Evolutionary conservation across 2,797 vertebrate genomes (phyloP).

Genomic region (Neoniphon sammara): DNA sequence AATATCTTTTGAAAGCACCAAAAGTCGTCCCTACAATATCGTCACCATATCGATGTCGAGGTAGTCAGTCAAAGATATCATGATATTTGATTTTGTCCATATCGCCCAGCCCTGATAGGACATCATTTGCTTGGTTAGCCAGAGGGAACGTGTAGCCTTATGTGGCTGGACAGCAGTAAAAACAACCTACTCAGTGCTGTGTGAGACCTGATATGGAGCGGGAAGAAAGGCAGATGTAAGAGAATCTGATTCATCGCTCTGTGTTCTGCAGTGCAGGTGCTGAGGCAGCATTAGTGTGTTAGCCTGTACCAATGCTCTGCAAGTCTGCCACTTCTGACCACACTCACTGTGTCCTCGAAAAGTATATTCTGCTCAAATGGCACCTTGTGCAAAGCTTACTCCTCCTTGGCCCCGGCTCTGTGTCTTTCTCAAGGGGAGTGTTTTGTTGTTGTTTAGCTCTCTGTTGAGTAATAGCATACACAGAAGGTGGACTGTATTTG

Average conservation of each 20-base stretch:
- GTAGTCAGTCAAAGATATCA: too few relatives aligned
- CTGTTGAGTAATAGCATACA: not conserved
- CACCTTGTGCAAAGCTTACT: not conserved
- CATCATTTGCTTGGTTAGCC: not conserved
- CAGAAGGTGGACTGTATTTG: not conserved
- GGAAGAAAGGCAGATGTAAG: slow-evolving; percentile 23
- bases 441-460: not conserved
- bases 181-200: not conserved
- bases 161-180: not conserved
- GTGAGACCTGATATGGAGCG: slow-evolving; percentile 9
- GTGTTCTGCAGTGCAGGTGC: slow-evolving; percentile 69
- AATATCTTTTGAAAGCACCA: too few relatives aligned
- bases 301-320: not conserved
- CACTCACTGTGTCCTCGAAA: not conserved
- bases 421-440: too few relatives aligned
- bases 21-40: too few relatives aligned
- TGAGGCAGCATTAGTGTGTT: slow-evolving; percentile 56
- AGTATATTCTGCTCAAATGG: not conserved
- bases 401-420: not conserved
- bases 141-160: not conserved
- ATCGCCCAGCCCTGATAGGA: too few relatives aligned
- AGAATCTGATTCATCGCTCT: slow-evolving; percentile 44
- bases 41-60: too few relatives aligned
- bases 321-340: slow-evolving; percentile 1
- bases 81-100: too few relatives aligned